A percentile compares a stretch with the other conserved stretches of the same genome.
Evolutionary conservation across 2,888 invertebrate genomes (phyloP).

Genomic region (Therioaphis trifolii): DNA sequence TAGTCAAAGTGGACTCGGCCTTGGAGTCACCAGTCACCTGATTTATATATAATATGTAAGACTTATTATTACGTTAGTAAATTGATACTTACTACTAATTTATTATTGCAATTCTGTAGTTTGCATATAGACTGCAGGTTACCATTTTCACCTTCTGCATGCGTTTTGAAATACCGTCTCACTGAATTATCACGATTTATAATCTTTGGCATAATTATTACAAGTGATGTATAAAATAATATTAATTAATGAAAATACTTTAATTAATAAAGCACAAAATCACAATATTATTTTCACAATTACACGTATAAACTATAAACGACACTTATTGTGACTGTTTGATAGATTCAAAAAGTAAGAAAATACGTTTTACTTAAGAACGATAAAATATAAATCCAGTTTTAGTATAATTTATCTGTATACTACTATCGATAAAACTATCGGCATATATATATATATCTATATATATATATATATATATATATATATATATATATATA

Average conservation of each 20-base stretch:
- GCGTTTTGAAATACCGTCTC: too few species aligned
- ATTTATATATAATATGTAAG: neutral
- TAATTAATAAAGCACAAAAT: neutral
- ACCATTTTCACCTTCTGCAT: slow-evolving; percentile 8
- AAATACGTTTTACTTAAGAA: too few species aligned
- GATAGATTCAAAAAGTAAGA: neutral
- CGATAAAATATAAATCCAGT: too few species aligned
- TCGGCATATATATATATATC: too few species aligned
- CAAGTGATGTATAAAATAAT: too few species aligned
- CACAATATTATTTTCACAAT: neutral
- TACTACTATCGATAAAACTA: too few species aligned
- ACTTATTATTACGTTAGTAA: neutral
- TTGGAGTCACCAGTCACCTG: slow-evolving; percentile 4
- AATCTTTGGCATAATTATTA: too few species aligned
- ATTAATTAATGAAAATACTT: too few species aligned
- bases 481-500: too few species aligned
- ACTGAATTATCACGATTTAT: too few species aligned
- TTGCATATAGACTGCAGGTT: neutral
- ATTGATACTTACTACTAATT: neutral
- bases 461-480: too few species aligned
- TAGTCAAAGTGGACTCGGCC: slow-evolving; percentile 1
- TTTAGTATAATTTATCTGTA: neutral
- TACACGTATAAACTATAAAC: neutral
- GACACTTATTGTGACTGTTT: neutral
- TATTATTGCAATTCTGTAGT: neutral